Evolutionary conservation across 2,797 vertebrate species (phyloP), one percentile per base, ranked within the genome.

Genomic region (Falco rusticolus): DNA sequence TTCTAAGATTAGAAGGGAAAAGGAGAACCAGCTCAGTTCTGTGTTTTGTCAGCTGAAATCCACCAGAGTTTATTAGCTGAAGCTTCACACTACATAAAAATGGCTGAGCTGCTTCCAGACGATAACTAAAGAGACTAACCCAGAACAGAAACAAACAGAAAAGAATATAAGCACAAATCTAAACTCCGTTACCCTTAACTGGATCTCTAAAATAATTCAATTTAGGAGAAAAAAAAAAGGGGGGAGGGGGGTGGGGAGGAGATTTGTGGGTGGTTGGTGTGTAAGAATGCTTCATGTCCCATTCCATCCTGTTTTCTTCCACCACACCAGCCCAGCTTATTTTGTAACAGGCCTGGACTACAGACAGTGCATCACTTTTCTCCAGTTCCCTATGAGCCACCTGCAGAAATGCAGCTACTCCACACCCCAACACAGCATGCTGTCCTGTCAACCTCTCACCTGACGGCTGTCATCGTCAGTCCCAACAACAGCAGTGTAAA

Each of bases 211-310:
- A 80, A n/a, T 6, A 47, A 13, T 13, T 39, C 13, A 41, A 41
- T 41, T 41, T 3, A 71, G 14, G 24, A 28, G 29, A 54, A 37
- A 37, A 37, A 37, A 3, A 10, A 4, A 34, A 34, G 0, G 1
- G 1, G 11, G 19, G 20, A 2, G 4, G 2, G 1, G 5, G 11
- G 4, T 3, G 4, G 18, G 8, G 8, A 10, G 4, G 16, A 11
- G 11, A 33, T 22, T 43, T 37, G 29, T 10, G 6, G 25, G 9
- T 31, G 45, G 8, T 10, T 66, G 76, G 37, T 13, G 5, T 22
- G 4, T 16, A 51, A 48, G 11, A 60, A 34, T 4, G 14, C 13
- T 75, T 71, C 13, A 28, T 31, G 20, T 13, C 24, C 43, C 29
- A 14, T n/a, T 33, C 47, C 39, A 89, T 18, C 21, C 13, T 78